phyloP scores from a whole-genome alignment of 2,113 vertebrate genomes.

The Sceloporus undulatus region DNA sequence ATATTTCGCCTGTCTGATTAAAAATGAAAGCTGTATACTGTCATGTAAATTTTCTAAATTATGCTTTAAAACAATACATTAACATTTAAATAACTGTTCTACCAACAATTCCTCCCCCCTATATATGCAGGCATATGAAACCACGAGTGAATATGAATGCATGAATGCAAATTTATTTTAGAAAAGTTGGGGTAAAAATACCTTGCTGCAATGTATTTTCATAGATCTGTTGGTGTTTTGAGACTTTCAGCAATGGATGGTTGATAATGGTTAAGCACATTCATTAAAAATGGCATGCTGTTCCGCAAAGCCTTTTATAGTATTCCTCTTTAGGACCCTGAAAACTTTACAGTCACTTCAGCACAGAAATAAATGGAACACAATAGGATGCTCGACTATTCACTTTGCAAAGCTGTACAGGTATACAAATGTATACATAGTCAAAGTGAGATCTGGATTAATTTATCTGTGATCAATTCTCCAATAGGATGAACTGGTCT shows the following conservation, averaged over 20 bases:
- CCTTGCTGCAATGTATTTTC: background rate
- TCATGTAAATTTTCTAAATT: conserved; percentile 61
- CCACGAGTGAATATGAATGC: background rate
- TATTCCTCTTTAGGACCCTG: background rate
- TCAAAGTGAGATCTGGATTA: background rate
- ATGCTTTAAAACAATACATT: conserved; percentile 47
- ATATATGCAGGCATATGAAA: background rate
- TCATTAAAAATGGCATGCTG: background rate
- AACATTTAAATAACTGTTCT: conserved; percentile 1
- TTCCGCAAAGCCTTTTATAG: background rate
- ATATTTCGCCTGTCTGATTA: conserved; percentile 83
- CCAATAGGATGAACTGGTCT: background rate
- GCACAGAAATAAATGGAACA: background rate
- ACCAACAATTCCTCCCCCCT: conserved; percentile 25
- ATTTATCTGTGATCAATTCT: too few species aligned
- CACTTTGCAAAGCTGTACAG: conserved; percentile 18
- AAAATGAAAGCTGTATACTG: conserved; percentile 78
- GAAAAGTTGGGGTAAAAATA: background rate
- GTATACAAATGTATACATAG: background rate
- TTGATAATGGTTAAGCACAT: conserved; percentile 14
- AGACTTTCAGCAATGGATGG: conserved; percentile 7
- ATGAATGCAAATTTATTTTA: background rate
- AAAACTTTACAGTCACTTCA: conserved; percentile 8
- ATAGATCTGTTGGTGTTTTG: conserved; percentile 14
- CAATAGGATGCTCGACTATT: background rate